Evolutionary conservation across 2,113 vertebrate species (phyloP).

Genomic region (Otocyon megalotis): DNA sequence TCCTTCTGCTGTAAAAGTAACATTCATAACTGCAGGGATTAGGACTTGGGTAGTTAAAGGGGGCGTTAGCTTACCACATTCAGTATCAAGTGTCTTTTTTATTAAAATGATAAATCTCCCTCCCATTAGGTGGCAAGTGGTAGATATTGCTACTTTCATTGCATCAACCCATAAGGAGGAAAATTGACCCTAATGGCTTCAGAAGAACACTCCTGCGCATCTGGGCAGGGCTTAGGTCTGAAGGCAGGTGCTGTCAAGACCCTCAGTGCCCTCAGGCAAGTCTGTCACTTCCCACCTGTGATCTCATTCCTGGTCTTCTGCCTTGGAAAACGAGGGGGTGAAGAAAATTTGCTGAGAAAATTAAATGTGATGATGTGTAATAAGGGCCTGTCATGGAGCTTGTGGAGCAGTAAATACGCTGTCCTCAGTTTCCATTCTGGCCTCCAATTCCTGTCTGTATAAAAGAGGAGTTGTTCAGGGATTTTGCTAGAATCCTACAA

Average conservation of each 20-base stretch:
- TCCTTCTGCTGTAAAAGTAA: neutral
- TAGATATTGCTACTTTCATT: neutral
- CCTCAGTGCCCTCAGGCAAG: neutral
- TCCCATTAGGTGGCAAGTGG: neutral
- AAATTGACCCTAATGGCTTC: neutral
- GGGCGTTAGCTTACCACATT: neutral
- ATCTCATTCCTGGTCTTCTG: neutral
- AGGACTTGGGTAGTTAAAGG: neutral
- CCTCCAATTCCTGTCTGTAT: fast-evolving
- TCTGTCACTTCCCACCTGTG: neutral
- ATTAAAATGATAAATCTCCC: neutral
- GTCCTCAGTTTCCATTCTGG: neutral
- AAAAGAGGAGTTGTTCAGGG: neutral
- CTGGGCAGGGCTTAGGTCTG: neutral
- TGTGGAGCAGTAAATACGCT: neutral
- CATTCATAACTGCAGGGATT: neutral
- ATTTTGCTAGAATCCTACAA: neutral
- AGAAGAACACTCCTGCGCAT: neutral
- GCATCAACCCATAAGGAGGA: neutral
- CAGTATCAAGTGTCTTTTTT: neutral
- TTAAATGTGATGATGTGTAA: neutral
- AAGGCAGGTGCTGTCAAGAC: neutral
- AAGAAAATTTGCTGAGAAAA: neutral
- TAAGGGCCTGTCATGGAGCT: neutral
- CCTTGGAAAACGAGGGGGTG: neutral